Evolutionary conservation across 2,888 invertebrate genomes (phyloP).

Genomic region (Thecophora atra): DNA sequence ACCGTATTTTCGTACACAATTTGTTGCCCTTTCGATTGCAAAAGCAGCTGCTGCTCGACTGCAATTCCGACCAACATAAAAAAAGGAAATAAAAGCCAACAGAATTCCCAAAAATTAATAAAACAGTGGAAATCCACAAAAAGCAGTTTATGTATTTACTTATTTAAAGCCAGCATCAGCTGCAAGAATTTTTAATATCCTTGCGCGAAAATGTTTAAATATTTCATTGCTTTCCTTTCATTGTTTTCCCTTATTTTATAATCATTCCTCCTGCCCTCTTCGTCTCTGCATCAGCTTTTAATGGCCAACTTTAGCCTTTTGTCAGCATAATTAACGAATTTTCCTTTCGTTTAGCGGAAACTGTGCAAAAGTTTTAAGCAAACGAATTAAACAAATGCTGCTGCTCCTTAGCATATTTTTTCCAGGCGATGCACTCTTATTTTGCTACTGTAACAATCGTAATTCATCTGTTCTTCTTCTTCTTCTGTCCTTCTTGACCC

Average conservation of each 20-base stretch:
- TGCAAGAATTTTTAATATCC: conserved; percentile 3
- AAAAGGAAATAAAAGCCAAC: not conserved
- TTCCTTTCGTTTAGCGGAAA: not conserved
- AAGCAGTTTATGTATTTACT: not conserved
- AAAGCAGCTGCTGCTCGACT: too few relatives aligned
- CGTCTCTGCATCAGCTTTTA: not conserved
- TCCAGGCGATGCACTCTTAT: too few relatives aligned
- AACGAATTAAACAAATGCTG: too few relatives aligned
- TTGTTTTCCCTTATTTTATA: not conserved
- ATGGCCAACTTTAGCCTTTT: not conserved
- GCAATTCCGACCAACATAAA: not conserved
- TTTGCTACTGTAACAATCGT: too few relatives aligned
- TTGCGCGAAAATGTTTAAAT: not conserved
- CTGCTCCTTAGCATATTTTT: not conserved
- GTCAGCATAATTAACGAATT: conserved; percentile 2
- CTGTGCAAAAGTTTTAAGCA: too few relatives aligned
- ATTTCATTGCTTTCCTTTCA: not conserved
- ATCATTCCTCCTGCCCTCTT: not conserved
- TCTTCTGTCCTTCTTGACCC: not conserved
- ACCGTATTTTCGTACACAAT: too few relatives aligned
- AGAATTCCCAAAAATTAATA: too few relatives aligned
- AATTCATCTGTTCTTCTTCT: not conserved
- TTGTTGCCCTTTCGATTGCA: too few relatives aligned
- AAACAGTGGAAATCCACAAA: too few relatives aligned
- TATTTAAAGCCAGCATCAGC: not conserved